These are phyloP conservation scores for Bombus waltoni DNA, from an alignment of 1,140 invertebrate genomes.

Conservation along the genomic window DNA sequence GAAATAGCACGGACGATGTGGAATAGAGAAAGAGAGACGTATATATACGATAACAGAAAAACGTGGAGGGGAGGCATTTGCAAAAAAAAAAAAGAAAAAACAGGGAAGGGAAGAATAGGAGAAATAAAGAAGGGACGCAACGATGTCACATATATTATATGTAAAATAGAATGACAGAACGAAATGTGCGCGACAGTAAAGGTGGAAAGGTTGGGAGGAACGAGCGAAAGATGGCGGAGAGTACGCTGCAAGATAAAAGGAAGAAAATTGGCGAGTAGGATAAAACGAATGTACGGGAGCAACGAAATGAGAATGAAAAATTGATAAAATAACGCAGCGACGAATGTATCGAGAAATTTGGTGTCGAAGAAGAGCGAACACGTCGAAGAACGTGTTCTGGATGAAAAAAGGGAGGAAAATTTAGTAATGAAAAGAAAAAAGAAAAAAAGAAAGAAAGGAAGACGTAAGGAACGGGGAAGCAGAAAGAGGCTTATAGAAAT, in stretches of 20 bases:
- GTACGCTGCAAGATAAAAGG: not conserved
- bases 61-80: not conserved
- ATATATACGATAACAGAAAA: not conserved
- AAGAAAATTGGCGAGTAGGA: not conserved
- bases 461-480: not conserved
- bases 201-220: not conserved
- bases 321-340: not conserved
- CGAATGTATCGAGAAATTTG: not conserved
- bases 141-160: not conserved
- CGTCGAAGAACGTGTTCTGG: not conserved
- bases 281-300: not conserved
- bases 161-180: not conserved
- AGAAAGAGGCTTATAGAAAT: not conserved
- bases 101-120: not conserved
- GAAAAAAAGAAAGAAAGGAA: not conserved
- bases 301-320: not conserved
- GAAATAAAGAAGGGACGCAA: not conserved
- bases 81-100: too few species aligned
- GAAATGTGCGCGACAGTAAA: not conserved
- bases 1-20: not conserved
- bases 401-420: not conserved
- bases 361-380: not conserved
- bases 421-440: too few species aligned
- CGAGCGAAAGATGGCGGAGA: not conserved
- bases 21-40: not conserved